A percentile compares a stretch with the other conserved stretches of the same genome.
phyloP scores from a whole-genome alignment of 2,113 vertebrate species.

The Thalassoma bifasciatum region DNA sequence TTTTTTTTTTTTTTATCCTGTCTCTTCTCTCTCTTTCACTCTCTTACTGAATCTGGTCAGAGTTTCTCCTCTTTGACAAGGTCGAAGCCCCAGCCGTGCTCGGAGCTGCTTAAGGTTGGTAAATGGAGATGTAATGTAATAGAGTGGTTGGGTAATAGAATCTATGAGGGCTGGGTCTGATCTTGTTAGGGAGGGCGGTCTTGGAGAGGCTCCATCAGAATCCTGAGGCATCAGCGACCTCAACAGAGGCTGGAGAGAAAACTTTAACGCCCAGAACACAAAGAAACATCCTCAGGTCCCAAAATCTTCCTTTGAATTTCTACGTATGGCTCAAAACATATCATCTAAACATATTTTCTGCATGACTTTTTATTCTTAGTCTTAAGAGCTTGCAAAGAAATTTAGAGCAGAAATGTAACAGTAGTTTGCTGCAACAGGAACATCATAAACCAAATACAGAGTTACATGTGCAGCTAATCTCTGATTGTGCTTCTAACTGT shows the following conservation, averaged over 20 bases:
- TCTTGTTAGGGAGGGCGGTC: conserved; percentile 76
- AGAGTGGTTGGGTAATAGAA: conserved; percentile 81
- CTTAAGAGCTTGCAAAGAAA: too few relatives aligned
- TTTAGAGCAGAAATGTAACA: too few relatives aligned
- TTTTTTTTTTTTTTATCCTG: conserved; percentile 28
- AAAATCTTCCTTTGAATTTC: not conserved
- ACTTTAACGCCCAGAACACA: conserved; percentile 21
- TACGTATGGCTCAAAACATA: too few relatives aligned
- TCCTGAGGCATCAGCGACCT: conserved; percentile 33
- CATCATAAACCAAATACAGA: too few relatives aligned
- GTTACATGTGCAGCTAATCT: too few relatives aligned
- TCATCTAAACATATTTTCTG: too few relatives aligned
- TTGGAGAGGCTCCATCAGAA: conserved; percentile 67
- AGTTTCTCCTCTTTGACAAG: conserved; percentile 82
- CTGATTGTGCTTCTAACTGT: too few relatives aligned
- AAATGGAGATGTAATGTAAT: conserved; percentile 86
- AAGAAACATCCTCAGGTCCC: conserved; percentile 1
- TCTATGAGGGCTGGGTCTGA: conserved; percentile 79
- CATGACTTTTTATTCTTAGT: too few relatives aligned
- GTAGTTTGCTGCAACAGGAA: too few relatives aligned
- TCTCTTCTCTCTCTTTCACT: conserved; percentile 15
- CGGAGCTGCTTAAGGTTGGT: conserved; percentile 79
- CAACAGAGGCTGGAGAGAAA: conserved; percentile 38
- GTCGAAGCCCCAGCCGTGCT: conserved; percentile 73
- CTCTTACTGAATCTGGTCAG: conserved; percentile 57